Conservation (phyloP, 2,888 invertebrate species). For the Hypena proboscidalis region DNA sequence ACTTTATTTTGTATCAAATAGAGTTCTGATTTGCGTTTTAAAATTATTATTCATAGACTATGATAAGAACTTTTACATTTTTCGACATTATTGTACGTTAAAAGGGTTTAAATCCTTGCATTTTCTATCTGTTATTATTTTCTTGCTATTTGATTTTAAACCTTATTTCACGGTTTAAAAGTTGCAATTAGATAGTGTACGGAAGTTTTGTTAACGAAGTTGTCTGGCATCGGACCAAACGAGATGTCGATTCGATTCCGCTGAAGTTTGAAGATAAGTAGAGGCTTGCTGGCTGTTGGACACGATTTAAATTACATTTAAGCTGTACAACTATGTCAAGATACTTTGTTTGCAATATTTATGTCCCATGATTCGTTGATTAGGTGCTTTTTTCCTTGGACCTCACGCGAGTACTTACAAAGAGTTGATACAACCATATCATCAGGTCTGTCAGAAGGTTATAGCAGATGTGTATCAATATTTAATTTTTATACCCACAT, state of each 20-base stretch:
- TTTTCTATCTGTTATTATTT: background rate
- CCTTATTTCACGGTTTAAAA: background rate
- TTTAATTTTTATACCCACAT: too few species aligned
- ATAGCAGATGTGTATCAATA: too few species aligned
- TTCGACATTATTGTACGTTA: constrained; percentile 13
- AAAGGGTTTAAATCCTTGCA: constrained; percentile 9
- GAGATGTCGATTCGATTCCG: constrained; percentile 30
- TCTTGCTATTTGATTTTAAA: background rate
- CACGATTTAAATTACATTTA: constrained; percentile 17
- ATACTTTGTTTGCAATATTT: background rate
- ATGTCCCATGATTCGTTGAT: too few species aligned
- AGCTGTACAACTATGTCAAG: background rate
- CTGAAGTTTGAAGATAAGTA: constrained; percentile 23
- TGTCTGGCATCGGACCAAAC: constrained; percentile 28
- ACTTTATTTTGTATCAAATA: background rate
- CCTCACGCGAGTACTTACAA: too few species aligned
- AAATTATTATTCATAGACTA: background rate
- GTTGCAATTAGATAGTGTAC: constrained; percentile 7
- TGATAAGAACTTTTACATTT: constrained; percentile 12
- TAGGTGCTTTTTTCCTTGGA: too few species aligned
- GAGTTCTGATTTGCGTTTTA: background rate
- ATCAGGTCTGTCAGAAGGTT: too few species aligned
- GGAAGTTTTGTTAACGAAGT: constrained; percentile 8
- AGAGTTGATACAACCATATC: too few species aligned
- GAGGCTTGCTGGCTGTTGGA: constrained; percentile 16